Evolutionary conservation across 2,888 invertebrate species (phyloP), one percentile per base, ranked within the genome.

Genomic region (Abrostola triplasia): DNA sequence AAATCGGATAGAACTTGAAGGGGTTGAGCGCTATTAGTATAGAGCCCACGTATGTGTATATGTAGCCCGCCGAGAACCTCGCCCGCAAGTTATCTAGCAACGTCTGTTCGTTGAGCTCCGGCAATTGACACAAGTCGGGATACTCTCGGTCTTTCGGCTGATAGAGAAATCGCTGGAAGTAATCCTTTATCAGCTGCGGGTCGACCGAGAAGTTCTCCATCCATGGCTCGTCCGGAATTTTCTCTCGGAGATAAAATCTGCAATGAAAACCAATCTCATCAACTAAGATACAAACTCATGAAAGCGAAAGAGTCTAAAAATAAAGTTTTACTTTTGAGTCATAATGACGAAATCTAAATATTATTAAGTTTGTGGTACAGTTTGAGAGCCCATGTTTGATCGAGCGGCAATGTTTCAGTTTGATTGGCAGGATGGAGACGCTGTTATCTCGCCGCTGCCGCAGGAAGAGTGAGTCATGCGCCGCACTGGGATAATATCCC

Each of bases 21-120:
- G 97, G 97, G 90, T 99, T 99, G 73, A 99, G 97, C 57, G 99
- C 98, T 84, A 99, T 98, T 65, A 99, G 95, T 87, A 99, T 99
- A 60, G 98, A 98, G 59, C 99, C 99, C 76, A 99, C 98, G 85
- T 99, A 99, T 9, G 99, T 99, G 92, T 99, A 99, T 83, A 99
- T 99, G 91, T 98, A 98, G 53, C 98, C 98, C 80, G 97, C 97
- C 64, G 96, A 96, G 93, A 99, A 99, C 82, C 98, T 95, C 74
- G 97, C 97, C 80, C 97, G 95, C 73, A 99, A 95, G 95, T 99
- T 99, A 86, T 98, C 98, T 79, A 99, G 92, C 58, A 99, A 94
- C 1, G 99, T 98, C 90, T 97, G 97, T 91, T 99, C 99, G 87
- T 99, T 99, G 73, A 99, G 95, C 93, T 99, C 98, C 11, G 99